These are phyloP conservation scores for Rhinichthys osculus DNA, from an alignment of 2,797 vertebrate species.

Conservation along the genomic window DNA sequence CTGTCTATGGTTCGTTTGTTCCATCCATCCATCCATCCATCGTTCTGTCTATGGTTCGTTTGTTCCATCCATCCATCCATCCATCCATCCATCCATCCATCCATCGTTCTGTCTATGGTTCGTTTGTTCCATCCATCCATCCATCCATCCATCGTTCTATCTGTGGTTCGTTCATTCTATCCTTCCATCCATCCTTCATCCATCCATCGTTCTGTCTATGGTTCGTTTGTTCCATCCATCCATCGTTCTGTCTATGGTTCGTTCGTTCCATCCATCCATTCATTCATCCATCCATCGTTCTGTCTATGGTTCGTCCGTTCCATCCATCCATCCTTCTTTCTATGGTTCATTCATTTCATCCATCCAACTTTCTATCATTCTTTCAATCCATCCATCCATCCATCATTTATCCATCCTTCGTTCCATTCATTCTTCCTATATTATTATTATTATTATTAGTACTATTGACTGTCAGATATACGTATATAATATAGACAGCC, in stretches of 20 bases:
- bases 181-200: background rate
- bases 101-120: background rate
- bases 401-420: background rate
- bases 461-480: background rate
- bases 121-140: background rate
- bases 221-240: background rate
- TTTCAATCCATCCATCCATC: background rate
- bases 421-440: background rate
- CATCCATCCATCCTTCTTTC: background rate
- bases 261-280: background rate
- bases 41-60: too few species aligned
- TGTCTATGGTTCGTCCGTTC: fast-evolving
- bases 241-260: too few species aligned
- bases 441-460: background rate
- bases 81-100: too few species aligned
- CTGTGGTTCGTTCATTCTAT: background rate
- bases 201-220: background rate
- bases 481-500: background rate
- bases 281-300: background rate
- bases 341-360: background rate
- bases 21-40: background rate
- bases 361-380: too few species aligned
- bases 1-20: background rate
- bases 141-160: background rate
- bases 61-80: too few species aligned